Percentiles rank a stretch among this genome's conserved stretches.
Conservation (phyloP, 1,140 invertebrate species). For the Temnothorax nylanderi region DNA sequence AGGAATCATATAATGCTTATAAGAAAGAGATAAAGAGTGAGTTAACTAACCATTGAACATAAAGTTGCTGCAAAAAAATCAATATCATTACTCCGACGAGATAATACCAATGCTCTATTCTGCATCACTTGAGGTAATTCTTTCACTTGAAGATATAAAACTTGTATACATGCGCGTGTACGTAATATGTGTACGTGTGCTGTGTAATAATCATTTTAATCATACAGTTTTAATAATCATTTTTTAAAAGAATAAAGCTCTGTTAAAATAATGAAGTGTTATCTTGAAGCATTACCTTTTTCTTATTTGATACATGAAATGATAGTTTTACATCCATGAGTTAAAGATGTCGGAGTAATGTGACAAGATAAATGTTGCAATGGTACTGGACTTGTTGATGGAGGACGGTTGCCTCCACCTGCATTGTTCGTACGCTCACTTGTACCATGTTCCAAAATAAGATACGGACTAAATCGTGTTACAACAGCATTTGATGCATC, state of each 20-base stretch:
- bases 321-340: constrained; percentile 88
- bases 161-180: constrained; percentile 66
- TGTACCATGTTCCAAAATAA: constrained; percentile 86
- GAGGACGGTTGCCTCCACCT: constrained; percentile 85
- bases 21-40: constrained; percentile 13
- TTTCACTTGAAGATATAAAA: constrained; percentile 92
- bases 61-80: constrained; percentile 91
- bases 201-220: no score
- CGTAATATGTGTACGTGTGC: no score
- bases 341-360: constrained; percentile 88
- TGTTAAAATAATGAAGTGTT: neutral
- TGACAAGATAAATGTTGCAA: constrained; percentile 81
- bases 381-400: constrained; percentile 84
- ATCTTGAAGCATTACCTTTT: constrained; percentile 84
- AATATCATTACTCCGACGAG: constrained; percentile 90
- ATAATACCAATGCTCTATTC: constrained; percentile 94
- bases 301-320: constrained; percentile 89
- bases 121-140: constrained; percentile 93
- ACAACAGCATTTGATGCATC: constrained; percentile 80
- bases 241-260: neutral
- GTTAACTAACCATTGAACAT: constrained; percentile 89
- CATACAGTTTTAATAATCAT: neutral
- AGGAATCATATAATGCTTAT: neutral
- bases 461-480: constrained; percentile 86
- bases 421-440: constrained; percentile 82